Base-by-base conservation (phyloP, 2,113 vertebrate species). In the Lycocorax pyrrhopterus region DNA sequence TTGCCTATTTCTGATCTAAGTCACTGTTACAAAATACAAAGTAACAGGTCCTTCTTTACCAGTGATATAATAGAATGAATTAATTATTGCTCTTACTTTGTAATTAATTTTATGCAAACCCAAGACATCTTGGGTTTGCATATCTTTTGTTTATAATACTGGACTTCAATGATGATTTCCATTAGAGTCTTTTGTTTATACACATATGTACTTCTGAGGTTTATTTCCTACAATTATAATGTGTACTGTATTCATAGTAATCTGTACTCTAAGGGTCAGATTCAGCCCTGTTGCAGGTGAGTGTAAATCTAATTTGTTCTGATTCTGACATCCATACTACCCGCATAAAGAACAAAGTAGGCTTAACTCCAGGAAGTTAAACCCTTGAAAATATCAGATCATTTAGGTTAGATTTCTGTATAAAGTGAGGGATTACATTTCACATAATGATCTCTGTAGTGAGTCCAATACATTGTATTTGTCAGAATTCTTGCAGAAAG, bases 211-310 rank as follows among this genome's bases (percentile, higher is more conserved):
- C 64, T 86, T 93, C 79, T 35, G 60, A 96, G 64, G 72, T 68
- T 82, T 93, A 87, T 66, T 96, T 94, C 71, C 82, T 90, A 87
- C 68, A 93, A 59, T 81, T 85, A 33, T 76, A 89, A 94, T 62
- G 51, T 77, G 56, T 77, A 80, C 69, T 60, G 33, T 88, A 80
- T 47, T 37, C 79, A 86, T 7, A 84, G 82, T 56, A 93, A 94
- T 79, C 71, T 86, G 72, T 96, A 83, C 82, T 91, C 41, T 1
- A 20, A 66, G 43, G 46, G 46, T 46, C 84, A 90, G 43, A 96
- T 74, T 91, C 55, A 88, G 58, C 20, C 87, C 51, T 84, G 33
- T 32, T 91, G 63, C 63, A 96, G 91, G 84, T 93, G 66, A 94
- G 71, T 7, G 2, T 44, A 90, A 71, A 93, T 77, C 47, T 85